Base-by-base conservation (phyloP, 2,113 vertebrate genomes). In the Malaclemys terrapin region DNA sequence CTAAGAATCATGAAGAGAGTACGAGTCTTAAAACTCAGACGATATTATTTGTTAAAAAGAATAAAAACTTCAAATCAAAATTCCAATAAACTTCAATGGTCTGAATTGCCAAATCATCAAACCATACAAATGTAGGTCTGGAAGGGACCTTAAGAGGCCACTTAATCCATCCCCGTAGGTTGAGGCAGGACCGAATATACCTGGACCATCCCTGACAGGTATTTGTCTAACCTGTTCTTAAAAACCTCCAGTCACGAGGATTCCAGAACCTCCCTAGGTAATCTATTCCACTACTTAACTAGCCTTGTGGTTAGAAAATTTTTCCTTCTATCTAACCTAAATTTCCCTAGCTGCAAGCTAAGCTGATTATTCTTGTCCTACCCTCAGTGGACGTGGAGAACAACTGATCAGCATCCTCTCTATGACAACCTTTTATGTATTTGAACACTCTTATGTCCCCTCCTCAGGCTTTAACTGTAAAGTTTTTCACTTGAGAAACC, bases 1-100 rank as follows among this genome's bases (percentile, higher is more conserved):
- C 72, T 88, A 86, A 95, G 52, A 88, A 88, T 72, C 80, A 35
- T 3, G 31, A 65, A 65, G 8, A 9, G 87, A 87, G 38, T 7
- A 5, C 2, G 92, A 89, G 53, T 45, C 85, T 92, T 92, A 88
- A 90, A 89, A n/a, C 52, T 84, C 0, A 0, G 35, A 45, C 4
- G 59, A 4, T 16, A 83, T 50, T 53, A 84, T 91, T 84, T 93
- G 45, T 29, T 78, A 93, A 92, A 84, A 89, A 0, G 94, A 91
- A 80, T 29, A 35, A 80, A 94, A 94, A 80, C 80, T 85, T 95
- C 35, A 83, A 95, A 88, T 90, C 82, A 93, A 57, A 56, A 84
- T 35, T 78, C 62, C 85, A 91, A 80, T 62, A 80, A 84, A 93
- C 82, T 91, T 80, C 69, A 96, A 78, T 72, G 93, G 78, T 56